Evolutionary conservation across 2,113 vertebrate species (phyloP).

Genomic region (Ahaetulla prasina): DNA sequence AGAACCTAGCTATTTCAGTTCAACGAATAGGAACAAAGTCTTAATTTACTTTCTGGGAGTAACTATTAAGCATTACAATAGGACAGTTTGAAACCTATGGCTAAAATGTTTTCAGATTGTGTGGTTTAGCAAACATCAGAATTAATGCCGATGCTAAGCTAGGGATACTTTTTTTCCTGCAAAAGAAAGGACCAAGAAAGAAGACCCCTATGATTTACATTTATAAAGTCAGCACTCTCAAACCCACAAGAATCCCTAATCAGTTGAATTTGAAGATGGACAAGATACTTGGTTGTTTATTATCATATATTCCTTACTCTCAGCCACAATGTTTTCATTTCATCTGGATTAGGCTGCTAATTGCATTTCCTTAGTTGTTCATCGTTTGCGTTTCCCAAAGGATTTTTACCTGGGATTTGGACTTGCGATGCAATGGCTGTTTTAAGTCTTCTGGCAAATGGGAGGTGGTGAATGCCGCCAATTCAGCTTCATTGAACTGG

Average conservation of each 20-base stretch:
- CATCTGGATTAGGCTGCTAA: neutral
- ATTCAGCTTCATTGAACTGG: conserved; percentile 83
- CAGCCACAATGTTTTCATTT: neutral
- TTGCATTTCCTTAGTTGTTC: neutral
- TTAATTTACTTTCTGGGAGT: neutral
- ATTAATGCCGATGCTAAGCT: neutral
- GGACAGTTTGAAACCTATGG: neutral
- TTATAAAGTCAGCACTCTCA: neutral
- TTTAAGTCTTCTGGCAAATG: conserved; percentile 88
- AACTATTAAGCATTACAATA: neutral
- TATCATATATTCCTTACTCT: neutral
- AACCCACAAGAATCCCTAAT: neutral
- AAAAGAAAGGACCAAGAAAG: neutral
- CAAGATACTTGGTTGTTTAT: neutral
- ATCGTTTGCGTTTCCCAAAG: neutral
- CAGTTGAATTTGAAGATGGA: neutral
- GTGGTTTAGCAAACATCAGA: neutral
- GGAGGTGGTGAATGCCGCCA: conserved; percentile 79
- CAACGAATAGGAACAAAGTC: neutral
- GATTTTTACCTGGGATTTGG: conserved; percentile 92
- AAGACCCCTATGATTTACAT: neutral
- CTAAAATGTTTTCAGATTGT: neutral
- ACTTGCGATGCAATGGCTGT: conserved; percentile 94
- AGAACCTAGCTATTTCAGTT: neutral
- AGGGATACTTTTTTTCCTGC: neutral